These are phyloP conservation scores for Cyphomyrus discorhynchus DNA, from an alignment of 2,113 vertebrate genomes.

Conservation along the genomic window DNA sequence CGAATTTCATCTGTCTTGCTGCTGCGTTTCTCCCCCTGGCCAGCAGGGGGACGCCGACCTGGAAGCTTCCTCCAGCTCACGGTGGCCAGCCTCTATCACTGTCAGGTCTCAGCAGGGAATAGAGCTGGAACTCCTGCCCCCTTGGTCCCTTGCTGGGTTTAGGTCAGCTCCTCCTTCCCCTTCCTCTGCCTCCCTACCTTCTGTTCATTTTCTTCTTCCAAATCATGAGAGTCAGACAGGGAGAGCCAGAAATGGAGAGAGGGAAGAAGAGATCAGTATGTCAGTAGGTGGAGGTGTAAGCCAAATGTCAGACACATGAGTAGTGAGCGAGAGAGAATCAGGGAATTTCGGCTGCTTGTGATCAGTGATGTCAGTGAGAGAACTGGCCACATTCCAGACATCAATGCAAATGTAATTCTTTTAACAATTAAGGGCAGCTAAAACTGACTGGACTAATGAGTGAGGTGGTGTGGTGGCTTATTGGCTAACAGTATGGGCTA, in stretches of 20 bases:
- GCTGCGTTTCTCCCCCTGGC: not conserved
- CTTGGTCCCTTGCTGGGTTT: not conserved
- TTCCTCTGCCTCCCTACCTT: not conserved
- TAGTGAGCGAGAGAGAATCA: not conserved
- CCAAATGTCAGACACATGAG: conserved; percentile 20
- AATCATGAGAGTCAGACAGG: conserved; percentile 1
- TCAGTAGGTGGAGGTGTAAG: not conserved
- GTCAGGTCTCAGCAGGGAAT: not conserved
- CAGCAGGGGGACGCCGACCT: not conserved
- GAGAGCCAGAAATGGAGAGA: not conserved
- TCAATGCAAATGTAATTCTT: not conserved
- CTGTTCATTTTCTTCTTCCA: not conserved
- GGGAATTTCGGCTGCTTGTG: not conserved
- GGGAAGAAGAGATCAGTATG: not conserved
- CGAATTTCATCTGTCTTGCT: not conserved
- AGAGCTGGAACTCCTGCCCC: not conserved
- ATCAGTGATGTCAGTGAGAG: not conserved
- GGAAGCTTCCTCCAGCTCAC: not conserved
- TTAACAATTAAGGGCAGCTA: not conserved
- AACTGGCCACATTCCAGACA: not conserved
- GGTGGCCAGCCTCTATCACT: not conserved
- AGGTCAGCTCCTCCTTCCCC: not conserved
- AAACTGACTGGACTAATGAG: not conserved
- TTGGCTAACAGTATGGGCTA: not conserved
- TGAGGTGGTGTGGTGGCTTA: not conserved